Base-by-base conservation (phyloP, 53 echinoderm and acorn worm species). In the Stichopus horrens region DNA sequence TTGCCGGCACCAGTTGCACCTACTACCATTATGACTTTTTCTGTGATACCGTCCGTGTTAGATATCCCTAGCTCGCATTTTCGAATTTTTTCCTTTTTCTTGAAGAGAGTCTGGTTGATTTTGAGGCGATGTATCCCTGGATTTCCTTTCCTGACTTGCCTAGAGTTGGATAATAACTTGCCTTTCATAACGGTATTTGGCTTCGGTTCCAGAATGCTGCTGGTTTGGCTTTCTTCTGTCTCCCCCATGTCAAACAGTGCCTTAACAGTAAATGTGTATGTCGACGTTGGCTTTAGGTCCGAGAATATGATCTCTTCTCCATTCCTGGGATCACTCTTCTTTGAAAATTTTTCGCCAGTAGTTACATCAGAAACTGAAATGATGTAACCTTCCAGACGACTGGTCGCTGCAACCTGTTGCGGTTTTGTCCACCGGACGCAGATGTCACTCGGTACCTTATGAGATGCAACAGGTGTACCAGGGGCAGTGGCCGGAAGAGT, bases 1-100 rank as follows among this genome's bases (percentile, higher is more conserved):
- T 94, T 94, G 2, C 94, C 94, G 14, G 91, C 92, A 23, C 94
- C 94, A 52, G 91, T 92, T 58, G 90, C 92, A 63, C 94, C 92
- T 74, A 94, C 92, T 7, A 92, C 76, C 92, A 94, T 86, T 55
- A 90, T 89, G 6, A 93, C 89, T 56, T 90, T 89, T 14, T 91
- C 74, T 63, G 66, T 85, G 7, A 23, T 23, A 8, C 3, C 86
- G 7, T 85, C 22, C 0, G 2, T 37, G 5, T 63, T 37, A 7
- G 4, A 4, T 19, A 9, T 4, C 8, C 86, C 86, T 13, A 85
- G 86, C 18, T 85, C 65, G 65, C 86, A 85, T 14, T 85, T 85
- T 14, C 86, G 7, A 14, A 85, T 85, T 66, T 55, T 88, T 13
- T 74, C 86, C 19, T 56, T 53, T 74, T 37, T 9, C 16, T 54